These are phyloP conservation scores for Propithecus coquereli DNA, from an alignment of 2,113 vertebrate species.

Conservation along the genomic window DNA sequence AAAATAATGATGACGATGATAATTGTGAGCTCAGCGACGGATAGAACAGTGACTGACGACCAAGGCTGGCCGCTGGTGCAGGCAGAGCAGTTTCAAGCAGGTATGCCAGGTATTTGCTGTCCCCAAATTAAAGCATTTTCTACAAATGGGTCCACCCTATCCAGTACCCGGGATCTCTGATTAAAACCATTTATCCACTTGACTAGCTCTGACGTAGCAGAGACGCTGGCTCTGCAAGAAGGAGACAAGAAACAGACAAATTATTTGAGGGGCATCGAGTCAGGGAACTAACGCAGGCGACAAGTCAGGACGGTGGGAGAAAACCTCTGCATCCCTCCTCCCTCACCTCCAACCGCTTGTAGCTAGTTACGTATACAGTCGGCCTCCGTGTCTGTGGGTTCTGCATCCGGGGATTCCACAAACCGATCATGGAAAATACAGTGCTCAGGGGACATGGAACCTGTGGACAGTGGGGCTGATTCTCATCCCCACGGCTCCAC, in stretches of 20 bases:
- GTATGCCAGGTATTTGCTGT: rapidly evolving
- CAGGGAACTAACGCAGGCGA: background rate
- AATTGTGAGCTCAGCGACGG: background rate
- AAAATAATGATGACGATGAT: background rate
- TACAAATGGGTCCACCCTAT: background rate
- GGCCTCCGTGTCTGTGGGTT: background rate
- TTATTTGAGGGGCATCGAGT: background rate
- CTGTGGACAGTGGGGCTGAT: background rate
- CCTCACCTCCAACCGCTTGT: background rate
- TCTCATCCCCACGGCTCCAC: background rate
- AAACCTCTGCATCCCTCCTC: too few relatives aligned
- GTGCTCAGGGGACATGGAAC: background rate
- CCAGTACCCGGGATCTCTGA: background rate
- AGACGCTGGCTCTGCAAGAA: background rate
- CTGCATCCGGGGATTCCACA: background rate
- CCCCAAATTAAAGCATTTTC: background rate
- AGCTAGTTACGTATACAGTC: background rate
- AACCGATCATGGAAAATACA: background rate
- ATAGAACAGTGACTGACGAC: rapidly evolving
- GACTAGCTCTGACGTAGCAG: background rate
- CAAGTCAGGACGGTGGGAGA: background rate
- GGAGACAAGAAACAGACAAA: background rate
- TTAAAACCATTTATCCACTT: too few relatives aligned
- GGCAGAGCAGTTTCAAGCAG: background rate
- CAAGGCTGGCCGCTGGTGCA: rapidly evolving